Percentiles rank a stretch among this genome's conserved stretches.
These are phyloP conservation scores for Deilephila porcellus DNA, from an alignment of 2,888 invertebrate species.

Conservation along the genomic window DNA sequence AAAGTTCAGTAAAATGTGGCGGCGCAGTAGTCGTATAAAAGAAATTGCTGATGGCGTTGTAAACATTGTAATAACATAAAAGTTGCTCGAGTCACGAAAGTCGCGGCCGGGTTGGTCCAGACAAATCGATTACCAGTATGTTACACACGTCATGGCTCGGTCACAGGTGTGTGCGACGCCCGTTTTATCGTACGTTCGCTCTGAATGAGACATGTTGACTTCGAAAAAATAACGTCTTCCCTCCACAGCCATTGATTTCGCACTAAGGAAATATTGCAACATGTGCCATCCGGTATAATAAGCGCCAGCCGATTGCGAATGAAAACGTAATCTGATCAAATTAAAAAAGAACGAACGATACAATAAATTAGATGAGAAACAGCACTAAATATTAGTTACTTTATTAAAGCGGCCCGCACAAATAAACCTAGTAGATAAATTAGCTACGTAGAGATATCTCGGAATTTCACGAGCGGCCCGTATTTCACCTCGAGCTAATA, in stretches of 20 bases:
- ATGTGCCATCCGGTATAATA: neutral
- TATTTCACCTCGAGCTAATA: slow-evolving; percentile 51
- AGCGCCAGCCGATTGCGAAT: no score
- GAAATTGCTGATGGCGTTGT: slow-evolving; percentile 67
- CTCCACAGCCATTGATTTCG: neutral
- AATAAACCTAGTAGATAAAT: neutral
- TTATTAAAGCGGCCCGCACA: neutral
- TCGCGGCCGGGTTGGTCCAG: slow-evolving; percentile 60
- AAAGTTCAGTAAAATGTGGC: slow-evolving; percentile 61
- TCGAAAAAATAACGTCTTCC: slow-evolving; percentile 12
- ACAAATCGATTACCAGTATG: slow-evolving; percentile 76
- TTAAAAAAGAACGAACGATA: neutral
- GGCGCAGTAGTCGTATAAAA: slow-evolving; percentile 59
- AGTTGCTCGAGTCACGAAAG: slow-evolving; percentile 70
- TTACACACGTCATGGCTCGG: slow-evolving; percentile 57
- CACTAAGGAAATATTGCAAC: slow-evolving; percentile 1
- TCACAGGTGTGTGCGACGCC: slow-evolving; percentile 67
- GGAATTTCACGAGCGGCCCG: neutral
- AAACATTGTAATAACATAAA: slow-evolving; percentile 69
- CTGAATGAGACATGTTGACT: slow-evolving; percentile 56
- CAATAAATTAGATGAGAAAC: neutral
- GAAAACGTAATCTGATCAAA: no score
- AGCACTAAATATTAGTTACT: neutral
- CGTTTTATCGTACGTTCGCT: slow-evolving; percentile 57
- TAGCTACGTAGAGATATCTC: neutral